Evolutionary conservation across 2,888 invertebrate genomes (phyloP).

Genomic region (Papilio demoleus): DNA sequence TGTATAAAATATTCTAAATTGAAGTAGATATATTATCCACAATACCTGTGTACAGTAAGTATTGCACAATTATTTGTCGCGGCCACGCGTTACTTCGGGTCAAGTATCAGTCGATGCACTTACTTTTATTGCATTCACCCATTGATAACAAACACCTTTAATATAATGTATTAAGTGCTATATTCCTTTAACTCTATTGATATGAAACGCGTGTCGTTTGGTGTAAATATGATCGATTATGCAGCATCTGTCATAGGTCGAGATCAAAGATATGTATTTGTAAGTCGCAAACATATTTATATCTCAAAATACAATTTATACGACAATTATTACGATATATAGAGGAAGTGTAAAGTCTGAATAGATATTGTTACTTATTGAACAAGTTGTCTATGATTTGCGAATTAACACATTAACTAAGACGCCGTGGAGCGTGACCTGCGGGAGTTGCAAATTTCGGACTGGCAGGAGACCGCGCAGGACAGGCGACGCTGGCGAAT

Average conservation of each 20-base stretch:
- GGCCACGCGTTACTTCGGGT: slow-evolving; percentile 47
- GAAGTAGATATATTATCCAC: background rate
- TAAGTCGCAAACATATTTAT: slow-evolving; percentile 27
- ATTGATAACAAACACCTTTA: slow-evolving; percentile 7
- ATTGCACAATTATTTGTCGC: slow-evolving; percentile 32
- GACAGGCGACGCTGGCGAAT: too few species aligned
- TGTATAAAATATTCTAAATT: background rate
- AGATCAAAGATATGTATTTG: slow-evolving; percentile 40
- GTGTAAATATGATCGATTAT: slow-evolving; percentile 41
- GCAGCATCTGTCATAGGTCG: slow-evolving; percentile 39
- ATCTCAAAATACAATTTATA: slow-evolving; percentile 20
- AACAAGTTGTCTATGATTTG: background rate
- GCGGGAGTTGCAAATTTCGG: too few species aligned
- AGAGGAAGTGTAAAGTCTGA: slow-evolving; percentile 1
- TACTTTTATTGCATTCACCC: slow-evolving; percentile 45
- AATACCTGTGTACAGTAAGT: slow-evolving; percentile 29
- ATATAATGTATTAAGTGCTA: background rate
- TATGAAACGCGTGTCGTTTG: slow-evolving; percentile 45
- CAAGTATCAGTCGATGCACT: slow-evolving; percentile 61
- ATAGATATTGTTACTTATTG: background rate
- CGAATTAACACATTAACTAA: too few species aligned
- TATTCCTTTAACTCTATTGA: background rate
- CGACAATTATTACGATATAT: background rate
- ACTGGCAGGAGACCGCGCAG: too few species aligned
- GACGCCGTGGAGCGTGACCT: too few species aligned